Evolutionary conservation across 1,140 invertebrate genomes (phyloP).

Genomic region (Eumeta japonica): DNA sequence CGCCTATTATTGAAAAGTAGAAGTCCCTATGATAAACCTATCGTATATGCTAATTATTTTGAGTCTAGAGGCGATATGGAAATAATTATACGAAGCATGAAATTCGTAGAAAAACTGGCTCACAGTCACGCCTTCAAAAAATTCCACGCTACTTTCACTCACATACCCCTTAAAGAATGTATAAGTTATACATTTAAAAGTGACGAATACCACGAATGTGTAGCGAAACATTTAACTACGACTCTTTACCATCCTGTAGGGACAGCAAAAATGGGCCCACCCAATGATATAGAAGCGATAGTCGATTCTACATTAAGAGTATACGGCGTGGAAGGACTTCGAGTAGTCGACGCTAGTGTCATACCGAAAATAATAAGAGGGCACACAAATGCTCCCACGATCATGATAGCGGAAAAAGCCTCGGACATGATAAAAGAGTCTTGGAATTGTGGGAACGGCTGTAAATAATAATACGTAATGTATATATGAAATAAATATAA

Average conservation of each 20-base stretch:
- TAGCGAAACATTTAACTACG: constrained; percentile 60
- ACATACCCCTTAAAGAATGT: constrained; percentile 53
- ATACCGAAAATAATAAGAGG: constrained; percentile 55
- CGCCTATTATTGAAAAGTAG: constrained; percentile 26
- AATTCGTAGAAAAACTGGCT: constrained; percentile 30
- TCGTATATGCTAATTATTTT: constrained; percentile 77
- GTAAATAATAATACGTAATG: too few relatives aligned
- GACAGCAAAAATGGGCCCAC: constrained; percentile 65
- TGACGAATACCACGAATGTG: constrained; percentile 65
- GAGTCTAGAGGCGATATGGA: constrained; percentile 66
- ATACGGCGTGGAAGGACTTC: constrained; percentile 56
- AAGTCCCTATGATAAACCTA: constrained; percentile 56
- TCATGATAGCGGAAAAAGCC: constrained; percentile 73
- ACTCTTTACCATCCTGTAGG: constrained; percentile 65
- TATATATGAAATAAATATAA: too few relatives aligned
- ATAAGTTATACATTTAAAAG: constrained; percentile 37
- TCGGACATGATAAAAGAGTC: constrained; percentile 80
- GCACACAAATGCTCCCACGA: constrained; percentile 62
- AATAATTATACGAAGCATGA: constrained; percentile 62
- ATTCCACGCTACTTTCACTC: constrained; percentile 26
- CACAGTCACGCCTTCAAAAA: constrained; percentile 30
- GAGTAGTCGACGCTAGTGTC: constrained; percentile 63
- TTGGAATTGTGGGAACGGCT: too few relatives aligned
- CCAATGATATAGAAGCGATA: constrained; percentile 55
- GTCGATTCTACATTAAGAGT: constrained; percentile 62